Evolutionary conservation across 2,113 vertebrate species (phyloP).

Genomic region (Pangasianodon gigas): DNA sequence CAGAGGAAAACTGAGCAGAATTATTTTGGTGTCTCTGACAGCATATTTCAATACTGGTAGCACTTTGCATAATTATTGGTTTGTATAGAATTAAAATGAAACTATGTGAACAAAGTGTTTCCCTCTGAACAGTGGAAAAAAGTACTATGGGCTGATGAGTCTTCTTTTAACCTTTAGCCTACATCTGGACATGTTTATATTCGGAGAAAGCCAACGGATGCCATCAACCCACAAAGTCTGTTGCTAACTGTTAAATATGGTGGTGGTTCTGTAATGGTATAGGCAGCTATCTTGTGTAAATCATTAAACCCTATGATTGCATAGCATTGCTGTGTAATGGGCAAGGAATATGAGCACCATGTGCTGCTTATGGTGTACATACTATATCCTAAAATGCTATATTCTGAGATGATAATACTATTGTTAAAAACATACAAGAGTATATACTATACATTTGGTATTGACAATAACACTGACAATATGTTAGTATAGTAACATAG

Average conservation of each 20-base stretch:
- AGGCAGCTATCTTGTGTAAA: slow-evolving; percentile 7
- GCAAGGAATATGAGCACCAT: not conserved
- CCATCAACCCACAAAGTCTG: slow-evolving; percentile 1
- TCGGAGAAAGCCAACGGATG: not conserved
- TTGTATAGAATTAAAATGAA: not conserved
- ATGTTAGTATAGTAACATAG: not conserved
- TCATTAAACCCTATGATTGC: not conserved
- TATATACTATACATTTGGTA: not conserved
- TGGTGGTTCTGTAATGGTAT: not conserved
- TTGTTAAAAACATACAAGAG: not conserved
- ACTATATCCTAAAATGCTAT: not conserved
- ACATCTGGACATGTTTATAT: slow-evolving; percentile 26
- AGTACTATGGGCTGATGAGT: not conserved
- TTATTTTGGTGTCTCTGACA: not conserved
- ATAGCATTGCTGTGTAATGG: not conserved
- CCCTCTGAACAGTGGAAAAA: not conserved
- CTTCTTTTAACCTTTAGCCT: not conserved
- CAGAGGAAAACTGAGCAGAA: not conserved
- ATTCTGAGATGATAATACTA: not conserved
- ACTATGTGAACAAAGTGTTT: not conserved
- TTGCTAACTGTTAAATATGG: not conserved
- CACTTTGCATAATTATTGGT: not conserved
- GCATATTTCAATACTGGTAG: not conserved
- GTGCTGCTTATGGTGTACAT: not conserved
- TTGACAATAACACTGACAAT: not conserved